Base-by-base conservation (phyloP, 2,888 invertebrate genomes). In the Hesperia comma region DNA sequence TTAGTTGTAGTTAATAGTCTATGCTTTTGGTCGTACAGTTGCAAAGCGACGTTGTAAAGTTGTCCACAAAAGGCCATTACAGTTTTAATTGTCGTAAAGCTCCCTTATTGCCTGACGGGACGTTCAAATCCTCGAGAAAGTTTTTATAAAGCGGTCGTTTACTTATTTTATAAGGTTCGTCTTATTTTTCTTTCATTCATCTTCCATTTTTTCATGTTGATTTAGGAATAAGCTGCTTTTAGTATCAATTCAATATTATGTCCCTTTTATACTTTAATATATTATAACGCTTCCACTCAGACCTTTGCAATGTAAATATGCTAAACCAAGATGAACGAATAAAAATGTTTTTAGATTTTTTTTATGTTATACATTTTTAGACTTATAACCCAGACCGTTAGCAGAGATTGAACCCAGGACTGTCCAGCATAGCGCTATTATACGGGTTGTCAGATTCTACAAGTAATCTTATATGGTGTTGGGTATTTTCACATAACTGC, bases 171-270 rank as follows among this genome's bases (percentile, higher is more conserved):
- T 19, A 19, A 49, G 1, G 12, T 49, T 19, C 49, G 19, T 49
- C 49, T n/a, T 49, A 12, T 19, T 49, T 49, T 19, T 49, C 3
- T 49, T 19, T 19, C 49, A 49, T 49, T 19, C 19, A 49, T 19
- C 12, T 49, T 49, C 19, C 49, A 19, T 49, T 49, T 49, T 19
- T 19, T 8, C 49, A 12, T 49, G 49, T 49, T 19, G 19, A 19
- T 49, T 49, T 19, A 49, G 49, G 49, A 19, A n/a, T 49, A 19
- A 49, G 19, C 49, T 8, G 49, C 49, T 49, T 10, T 49, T 19
- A 49, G 49, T 12, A 49, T 49, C 12, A 49, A 49, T 19, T 49
- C 12, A 49, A 19, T 49, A 6, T 49, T 15, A n/a, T n/a, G n/a
- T n/a, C n/a, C n/a, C n/a, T n/a, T n/a, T n/a, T n/a, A n/a, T n/a